Evolutionary conservation across 2,888 invertebrate genomes (phyloP), one percentile per base, ranked within the genome.

Genomic region (Eustalomyia histrio): DNA sequence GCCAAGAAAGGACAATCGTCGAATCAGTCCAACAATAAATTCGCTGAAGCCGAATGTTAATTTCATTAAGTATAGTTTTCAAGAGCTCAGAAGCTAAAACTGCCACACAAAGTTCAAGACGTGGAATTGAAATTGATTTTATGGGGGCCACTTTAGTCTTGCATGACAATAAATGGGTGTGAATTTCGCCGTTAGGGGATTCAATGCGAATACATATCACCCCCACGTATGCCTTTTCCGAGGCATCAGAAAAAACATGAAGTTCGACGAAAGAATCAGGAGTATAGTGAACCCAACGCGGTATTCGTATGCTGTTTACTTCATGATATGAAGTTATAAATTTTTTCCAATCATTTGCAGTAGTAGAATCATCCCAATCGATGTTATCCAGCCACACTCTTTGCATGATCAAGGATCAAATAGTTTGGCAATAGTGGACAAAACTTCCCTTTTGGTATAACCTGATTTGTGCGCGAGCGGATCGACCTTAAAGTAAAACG

Each of bases 231-330:
- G 21, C 21, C 21, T 21, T 21, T 21, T 21, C 21, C 21, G 60
- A 60, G 16, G 58, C 33, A 58, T 35, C 58, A 33, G 58, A 58
- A 35, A 58, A 58, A 16, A 58, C 16, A 58, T 58, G 58, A 14
- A 58, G 10, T 16, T 58, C 58, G 8, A 33, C 16, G 1, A 8
- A 29, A 14, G 35, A 18, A 12, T 43, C 39, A 6, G 60, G 39
- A 18, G n/a, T 16, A 60, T 39, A 35, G 0, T 29, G 9, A 17
- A 17, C 7, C 60, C 39, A 60, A 0, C 17, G 17, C 0, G 60
- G 39, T 39, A 39, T 17, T 8, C 7, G 5, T 9, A 60, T 60
- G 9, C 10, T 18, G n/a, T 60, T 60, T 2, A 43, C 60, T 4
- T 60, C 39, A 10, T 16, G 18, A n/a, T 60, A 60, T 1, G 35